Evolutionary conservation across 2,113 vertebrate species (phyloP).

Genomic region (Zapornia atra): DNA sequence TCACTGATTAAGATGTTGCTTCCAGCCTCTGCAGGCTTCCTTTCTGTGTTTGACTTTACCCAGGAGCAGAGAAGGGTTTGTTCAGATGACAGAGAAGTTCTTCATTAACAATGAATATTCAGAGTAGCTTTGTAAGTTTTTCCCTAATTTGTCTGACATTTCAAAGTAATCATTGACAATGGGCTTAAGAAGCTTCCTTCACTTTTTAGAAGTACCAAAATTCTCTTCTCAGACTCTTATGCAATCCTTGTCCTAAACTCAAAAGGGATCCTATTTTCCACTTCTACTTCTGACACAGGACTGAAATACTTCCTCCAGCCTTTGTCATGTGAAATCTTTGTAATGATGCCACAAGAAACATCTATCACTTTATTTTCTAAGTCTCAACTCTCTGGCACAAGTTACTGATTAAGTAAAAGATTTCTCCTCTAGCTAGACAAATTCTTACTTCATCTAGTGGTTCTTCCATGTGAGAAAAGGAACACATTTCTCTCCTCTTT

Average conservation of each 20-base stretch:
- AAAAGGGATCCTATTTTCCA: not conserved
- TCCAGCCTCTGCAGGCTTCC: too few relatives aligned
- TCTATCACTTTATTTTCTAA: not conserved
- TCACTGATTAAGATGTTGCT: too few relatives aligned
- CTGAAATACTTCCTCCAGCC: not conserved
- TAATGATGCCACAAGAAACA: not conserved
- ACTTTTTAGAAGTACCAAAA: not conserved
- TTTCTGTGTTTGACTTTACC: too few relatives aligned
- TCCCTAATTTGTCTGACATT: not conserved
- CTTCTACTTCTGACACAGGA: not conserved
- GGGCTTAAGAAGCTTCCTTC: not conserved
- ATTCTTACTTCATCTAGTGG: not conserved
- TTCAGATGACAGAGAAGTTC: not conserved
- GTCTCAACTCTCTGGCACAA: not conserved
- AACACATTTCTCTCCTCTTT: not conserved
- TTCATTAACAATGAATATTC: not conserved
- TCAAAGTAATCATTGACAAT: not conserved
- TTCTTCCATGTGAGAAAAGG: not conserved
- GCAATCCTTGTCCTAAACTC: not conserved
- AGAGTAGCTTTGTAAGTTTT: not conserved
- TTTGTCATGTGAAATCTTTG: not conserved
- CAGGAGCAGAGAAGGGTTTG: too few relatives aligned
- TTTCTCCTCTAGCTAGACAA: not conserved
- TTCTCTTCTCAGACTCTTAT: not conserved
- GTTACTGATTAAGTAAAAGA: not conserved